Conservation (phyloP, 2,888 invertebrate genomes). For the Clusia tigrina region DNA sequence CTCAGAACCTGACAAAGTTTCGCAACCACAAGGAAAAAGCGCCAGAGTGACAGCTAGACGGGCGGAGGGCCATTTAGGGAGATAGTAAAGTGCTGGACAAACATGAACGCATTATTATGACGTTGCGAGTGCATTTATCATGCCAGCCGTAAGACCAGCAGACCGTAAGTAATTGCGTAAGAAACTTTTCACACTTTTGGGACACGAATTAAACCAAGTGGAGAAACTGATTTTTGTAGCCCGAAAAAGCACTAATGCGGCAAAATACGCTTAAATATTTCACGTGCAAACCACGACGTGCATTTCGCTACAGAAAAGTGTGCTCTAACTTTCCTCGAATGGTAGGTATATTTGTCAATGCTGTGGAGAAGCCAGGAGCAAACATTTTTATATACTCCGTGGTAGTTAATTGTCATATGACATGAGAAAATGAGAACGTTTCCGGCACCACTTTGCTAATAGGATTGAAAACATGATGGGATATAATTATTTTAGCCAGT, state of each 20-base stretch:
- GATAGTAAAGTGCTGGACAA: background rate
- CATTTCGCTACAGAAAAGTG: no score
- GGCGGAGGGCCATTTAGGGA: background rate
- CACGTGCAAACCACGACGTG: no score
- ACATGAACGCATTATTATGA: slow-evolving; percentile 35
- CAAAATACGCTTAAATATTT: no score
- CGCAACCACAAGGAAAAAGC: background rate
- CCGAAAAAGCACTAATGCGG: background rate
- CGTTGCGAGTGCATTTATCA: slow-evolving; percentile 30
- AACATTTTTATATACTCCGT: no score
- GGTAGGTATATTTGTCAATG: no score
- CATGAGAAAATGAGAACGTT: no score
- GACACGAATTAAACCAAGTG: slow-evolving; percentile 38
- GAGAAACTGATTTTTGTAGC: slow-evolving; percentile 35
- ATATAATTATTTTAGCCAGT: no score
- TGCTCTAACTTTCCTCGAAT: no score
- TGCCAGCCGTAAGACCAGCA: slow-evolving; percentile 32
- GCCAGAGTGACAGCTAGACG: background rate
- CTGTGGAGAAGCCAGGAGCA: no score
- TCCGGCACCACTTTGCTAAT: no score
- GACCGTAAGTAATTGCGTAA: slow-evolving; percentile 37
- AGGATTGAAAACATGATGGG: no score
- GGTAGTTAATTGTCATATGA: no score
- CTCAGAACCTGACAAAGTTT: background rate
- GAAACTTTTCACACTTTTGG: slow-evolving; percentile 38